Evolutionary conservation across 2,113 vertebrate genomes (phyloP).

Genomic region (Hipposideros armiger): DNA sequence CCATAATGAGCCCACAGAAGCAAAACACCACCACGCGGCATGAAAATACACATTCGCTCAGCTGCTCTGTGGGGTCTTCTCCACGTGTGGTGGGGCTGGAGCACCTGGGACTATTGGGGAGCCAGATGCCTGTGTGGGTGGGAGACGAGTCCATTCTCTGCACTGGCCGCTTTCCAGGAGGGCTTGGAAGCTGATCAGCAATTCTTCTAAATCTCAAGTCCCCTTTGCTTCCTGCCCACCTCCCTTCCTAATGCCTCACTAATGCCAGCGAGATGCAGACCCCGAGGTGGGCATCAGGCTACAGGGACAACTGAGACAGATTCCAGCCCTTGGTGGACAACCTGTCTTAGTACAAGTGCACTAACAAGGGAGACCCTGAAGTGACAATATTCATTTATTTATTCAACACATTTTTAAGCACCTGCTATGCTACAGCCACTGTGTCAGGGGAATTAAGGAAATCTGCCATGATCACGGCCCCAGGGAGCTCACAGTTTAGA

Average conservation of each 20-base stretch:
- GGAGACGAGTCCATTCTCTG: rapidly evolving
- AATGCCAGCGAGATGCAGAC: background rate
- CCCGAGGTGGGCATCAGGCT: background rate
- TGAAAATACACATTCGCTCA: background rate
- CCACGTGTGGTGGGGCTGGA: rapidly evolving
- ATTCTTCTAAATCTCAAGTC: background rate
- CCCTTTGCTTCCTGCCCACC: rapidly evolving
- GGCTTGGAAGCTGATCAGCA: background rate
- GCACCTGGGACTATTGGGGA: background rate
- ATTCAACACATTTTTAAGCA: background rate
- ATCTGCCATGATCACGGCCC: background rate
- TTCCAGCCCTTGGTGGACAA: too few species aligned
- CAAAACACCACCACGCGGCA: rapidly evolving
- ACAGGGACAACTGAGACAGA: rapidly evolving
- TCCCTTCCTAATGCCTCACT: background rate
- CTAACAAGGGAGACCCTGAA: background rate
- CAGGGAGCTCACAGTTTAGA: background rate
- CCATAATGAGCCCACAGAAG: background rate
- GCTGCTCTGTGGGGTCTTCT: background rate
- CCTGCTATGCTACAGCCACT: background rate
- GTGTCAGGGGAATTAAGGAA: background rate
- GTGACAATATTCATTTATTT: background rate
- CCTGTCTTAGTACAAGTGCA: too few species aligned
- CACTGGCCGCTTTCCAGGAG: background rate
- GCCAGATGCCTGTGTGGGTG: background rate